phyloP scores from a whole-genome alignment of 2,113 vertebrate genomes.

The Lycocorax pyrrhopterus region DNA sequence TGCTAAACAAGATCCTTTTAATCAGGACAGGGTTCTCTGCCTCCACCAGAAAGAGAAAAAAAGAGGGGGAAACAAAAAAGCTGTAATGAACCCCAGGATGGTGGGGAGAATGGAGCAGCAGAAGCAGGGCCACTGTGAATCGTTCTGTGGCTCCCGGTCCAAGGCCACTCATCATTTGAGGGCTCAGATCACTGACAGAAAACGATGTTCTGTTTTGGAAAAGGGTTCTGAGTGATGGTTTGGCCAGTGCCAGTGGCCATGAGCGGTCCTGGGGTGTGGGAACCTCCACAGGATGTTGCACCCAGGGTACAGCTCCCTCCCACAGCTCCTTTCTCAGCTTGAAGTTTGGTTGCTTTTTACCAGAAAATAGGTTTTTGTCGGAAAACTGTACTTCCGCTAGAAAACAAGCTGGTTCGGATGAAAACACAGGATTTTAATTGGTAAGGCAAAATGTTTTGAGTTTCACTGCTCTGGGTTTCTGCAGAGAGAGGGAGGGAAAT shows the following conservation, averaged over 20 bases:
- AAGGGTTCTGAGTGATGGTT: neutral
- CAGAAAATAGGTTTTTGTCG: neutral
- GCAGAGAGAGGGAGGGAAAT: neutral
- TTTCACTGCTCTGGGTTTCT: neutral
- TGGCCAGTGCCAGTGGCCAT: fast-evolving
- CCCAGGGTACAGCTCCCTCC: neutral
- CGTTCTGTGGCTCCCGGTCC: neutral
- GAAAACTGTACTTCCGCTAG: neutral
- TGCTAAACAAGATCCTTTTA: neutral
- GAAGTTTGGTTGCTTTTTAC: neutral
- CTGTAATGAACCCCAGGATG: neutral
- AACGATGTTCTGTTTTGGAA: neutral
- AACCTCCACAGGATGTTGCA: fast-evolving
- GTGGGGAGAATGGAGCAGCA: neutral
- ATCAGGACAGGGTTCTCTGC: neutral
- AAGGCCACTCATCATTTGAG: neutral
- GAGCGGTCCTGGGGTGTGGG: neutral
- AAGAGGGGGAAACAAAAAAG: neutral
- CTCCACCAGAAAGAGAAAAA: neutral
- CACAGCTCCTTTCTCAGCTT: neutral
- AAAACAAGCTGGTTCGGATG: neutral
- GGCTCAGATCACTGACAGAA: neutral
- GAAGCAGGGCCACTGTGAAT: neutral
- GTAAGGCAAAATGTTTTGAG: neutral
- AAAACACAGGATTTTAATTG: neutral